phyloP scores from a whole-genome alignment of 2,888 invertebrate genomes.

The Tetragonula carbonaria region DNA sequence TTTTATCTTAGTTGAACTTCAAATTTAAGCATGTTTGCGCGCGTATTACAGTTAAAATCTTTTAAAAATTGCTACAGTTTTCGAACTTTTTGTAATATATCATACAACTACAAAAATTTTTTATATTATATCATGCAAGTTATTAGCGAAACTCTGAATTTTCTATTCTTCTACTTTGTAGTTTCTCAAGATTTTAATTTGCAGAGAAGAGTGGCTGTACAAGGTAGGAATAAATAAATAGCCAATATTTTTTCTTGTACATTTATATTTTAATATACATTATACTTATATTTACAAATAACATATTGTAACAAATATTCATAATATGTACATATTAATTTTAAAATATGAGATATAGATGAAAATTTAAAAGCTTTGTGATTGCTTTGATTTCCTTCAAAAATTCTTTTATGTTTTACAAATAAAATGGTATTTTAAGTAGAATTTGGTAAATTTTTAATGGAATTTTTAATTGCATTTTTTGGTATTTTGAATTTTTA shows the following conservation, averaged over 20 bases:
- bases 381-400: background rate
- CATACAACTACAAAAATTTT: background rate
- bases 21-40: background rate
- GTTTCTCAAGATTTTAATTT: background rate
- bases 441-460: background rate
- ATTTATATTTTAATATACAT: conserved; percentile 22
- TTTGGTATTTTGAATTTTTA: background rate
- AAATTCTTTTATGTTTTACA: background rate
- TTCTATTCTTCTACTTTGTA: background rate
- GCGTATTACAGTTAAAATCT: background rate
- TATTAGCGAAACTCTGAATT: background rate
- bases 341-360: conserved; percentile 11
- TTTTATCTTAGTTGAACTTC: background rate
- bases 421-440: background rate
- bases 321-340: conserved; percentile 42
- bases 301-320: conserved; percentile 35
- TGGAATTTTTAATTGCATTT: background rate
- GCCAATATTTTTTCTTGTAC: background rate
- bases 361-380: background rate
- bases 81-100: background rate
- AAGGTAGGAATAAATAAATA: background rate
- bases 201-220: too few species aligned
- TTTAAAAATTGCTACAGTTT: background rate
- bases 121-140: background rate
- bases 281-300: conserved; percentile 54